phyloP scores from a whole-genome alignment of 1,140 invertebrate species.

The Ceratosolen fusciceps region DNA sequence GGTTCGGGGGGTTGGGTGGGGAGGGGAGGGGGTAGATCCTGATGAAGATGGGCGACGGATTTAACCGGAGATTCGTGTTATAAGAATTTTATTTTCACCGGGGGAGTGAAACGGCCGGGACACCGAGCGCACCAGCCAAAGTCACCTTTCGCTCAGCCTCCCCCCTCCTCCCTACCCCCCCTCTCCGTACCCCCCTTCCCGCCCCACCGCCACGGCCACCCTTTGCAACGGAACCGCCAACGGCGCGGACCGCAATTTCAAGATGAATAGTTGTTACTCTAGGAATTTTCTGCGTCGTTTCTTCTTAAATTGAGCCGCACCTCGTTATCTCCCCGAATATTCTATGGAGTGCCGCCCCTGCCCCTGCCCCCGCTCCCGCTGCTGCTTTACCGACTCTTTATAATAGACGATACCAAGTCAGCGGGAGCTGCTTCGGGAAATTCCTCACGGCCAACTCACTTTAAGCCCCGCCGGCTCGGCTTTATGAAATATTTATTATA shows the following conservation, averaged over 20 bases:
- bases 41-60: conserved; percentile 19
- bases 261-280: conserved; percentile 2
- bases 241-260: not conserved
- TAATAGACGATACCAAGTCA: not conserved
- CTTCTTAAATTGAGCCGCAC: not conserved
- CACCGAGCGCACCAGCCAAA: too few species aligned
- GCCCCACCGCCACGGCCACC: too few species aligned
- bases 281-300: not conserved
- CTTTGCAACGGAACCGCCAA: too few species aligned
- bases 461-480: too few species aligned
- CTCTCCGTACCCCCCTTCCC: too few species aligned
- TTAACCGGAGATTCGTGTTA: not conserved
- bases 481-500: not conserved
- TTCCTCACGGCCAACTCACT: not conserved
- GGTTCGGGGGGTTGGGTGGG: too few species aligned
- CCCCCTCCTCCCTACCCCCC: too few species aligned
- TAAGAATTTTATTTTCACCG: conserved; percentile 14
- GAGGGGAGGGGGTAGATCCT: not conserved
- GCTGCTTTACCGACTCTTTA: not conserved
- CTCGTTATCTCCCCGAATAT: not conserved
- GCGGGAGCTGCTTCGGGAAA: not conserved
- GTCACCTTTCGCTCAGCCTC: too few species aligned
- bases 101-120: too few species aligned
- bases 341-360: not conserved
- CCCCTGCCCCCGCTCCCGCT: too few species aligned